phyloP scores from a whole-genome alignment of 2,113 vertebrate genomes.

The Cepphus grylle region DNA sequence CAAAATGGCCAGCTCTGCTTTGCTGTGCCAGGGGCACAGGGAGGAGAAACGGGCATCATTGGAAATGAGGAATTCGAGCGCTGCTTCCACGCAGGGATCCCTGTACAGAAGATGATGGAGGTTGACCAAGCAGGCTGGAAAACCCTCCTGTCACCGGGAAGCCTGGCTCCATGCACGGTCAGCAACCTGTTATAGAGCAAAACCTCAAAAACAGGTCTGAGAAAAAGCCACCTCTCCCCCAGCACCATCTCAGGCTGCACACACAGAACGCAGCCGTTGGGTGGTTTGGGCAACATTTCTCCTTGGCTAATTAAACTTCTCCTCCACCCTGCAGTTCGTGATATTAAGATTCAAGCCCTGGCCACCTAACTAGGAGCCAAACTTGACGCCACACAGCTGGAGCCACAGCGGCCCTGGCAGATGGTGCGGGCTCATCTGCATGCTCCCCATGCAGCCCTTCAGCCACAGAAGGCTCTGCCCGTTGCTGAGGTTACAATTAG shows the following conservation, averaged over 20 bases:
- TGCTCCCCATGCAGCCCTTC: background rate
- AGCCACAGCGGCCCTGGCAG: conserved; percentile 35
- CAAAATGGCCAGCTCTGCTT: background rate
- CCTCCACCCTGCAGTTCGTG: background rate
- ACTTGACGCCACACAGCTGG: conserved; percentile 28
- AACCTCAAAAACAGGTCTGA: background rate
- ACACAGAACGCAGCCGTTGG: accelerated
- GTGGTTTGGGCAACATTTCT: accelerated
- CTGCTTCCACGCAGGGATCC: background rate
- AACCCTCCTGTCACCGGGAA: background rate
- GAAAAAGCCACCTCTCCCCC: background rate
- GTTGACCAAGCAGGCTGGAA: background rate
- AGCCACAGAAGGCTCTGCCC: background rate
- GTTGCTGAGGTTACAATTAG: background rate
- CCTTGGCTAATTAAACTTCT: background rate
- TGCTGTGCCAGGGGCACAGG: background rate
- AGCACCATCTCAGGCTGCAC: background rate
- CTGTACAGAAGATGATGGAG: background rate
- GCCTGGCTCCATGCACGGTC: background rate
- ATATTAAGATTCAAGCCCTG: background rate
- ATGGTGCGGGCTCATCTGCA: conserved; percentile 37
- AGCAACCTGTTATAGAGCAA: background rate
- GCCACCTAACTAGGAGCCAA: background rate
- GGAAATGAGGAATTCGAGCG: accelerated
- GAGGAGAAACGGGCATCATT: background rate